Evolutionary conservation across 1,140 invertebrate species (phyloP), one percentile per base, ranked within the genome.

Genomic region (Drosophila paulistorum): DNA sequence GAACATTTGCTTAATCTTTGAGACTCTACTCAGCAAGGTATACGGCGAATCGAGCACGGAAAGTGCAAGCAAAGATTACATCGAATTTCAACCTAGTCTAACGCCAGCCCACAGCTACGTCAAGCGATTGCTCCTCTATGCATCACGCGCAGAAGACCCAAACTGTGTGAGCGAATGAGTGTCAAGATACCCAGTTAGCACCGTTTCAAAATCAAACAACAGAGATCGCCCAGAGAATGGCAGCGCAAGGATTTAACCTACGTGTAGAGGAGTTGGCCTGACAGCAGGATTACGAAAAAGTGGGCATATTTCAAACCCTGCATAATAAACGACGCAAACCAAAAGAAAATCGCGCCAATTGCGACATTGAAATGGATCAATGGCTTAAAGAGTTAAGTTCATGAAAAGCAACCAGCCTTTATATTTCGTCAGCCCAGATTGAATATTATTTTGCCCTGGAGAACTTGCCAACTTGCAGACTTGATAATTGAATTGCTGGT

Each of bases 21-120:
- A 91, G 55, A 78, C 57, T 0, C 20, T 83, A 33, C 57, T 87
- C 0, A 80, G 63, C 48, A 17, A 87, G 6, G 57, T 80, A n/a
- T 87, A 61, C 30, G 80, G 77, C 2, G 66, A 79, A 17, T 67
- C 76, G 1, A 55, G 33, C 26, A 39, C 37, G 2, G 59, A 76
- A 1, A 64, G 35, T 7, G 13, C 57, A 51, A 9, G 7, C 2
- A 83, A 63, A 2, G 63, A 77, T 45, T 37, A 63, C 42, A 87
- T 90, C 55, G 81, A 86, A 9, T 91, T 91, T 33, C 77, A 85
- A 67, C 79, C 82, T 3, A 83, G 75, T 10, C 35, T 90, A 20
- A 91, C 84, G 0, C 90, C 90, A 4, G 86, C 77, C 6, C 74
- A 84, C 59, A 75, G 74, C n/a, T 91, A 91, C 62, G 90, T 91